Percentiles rank a stretch among this genome's conserved stretches.
Evolutionary conservation across 2,888 invertebrate species (phyloP).

Genomic region (Zhuqinia jingwanae): DNA sequence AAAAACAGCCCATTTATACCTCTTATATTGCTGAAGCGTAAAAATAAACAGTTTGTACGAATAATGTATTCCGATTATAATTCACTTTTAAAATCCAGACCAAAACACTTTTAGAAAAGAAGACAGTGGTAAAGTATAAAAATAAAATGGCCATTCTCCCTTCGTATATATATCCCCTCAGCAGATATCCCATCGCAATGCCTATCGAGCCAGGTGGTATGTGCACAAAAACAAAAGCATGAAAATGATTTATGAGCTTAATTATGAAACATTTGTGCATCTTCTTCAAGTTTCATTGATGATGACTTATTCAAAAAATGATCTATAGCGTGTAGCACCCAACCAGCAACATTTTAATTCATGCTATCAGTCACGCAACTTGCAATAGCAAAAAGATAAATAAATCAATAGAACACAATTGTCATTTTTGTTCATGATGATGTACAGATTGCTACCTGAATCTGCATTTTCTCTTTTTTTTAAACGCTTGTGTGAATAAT

Average conservation of each 20-base stretch:
- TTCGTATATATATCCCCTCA: neutral
- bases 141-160: neutral
- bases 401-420: slow-evolving; percentile 24
- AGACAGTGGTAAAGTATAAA: neutral
- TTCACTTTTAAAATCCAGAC: neutral
- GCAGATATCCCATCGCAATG: too few species aligned
- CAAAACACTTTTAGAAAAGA: neutral
- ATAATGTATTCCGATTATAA: neutral
- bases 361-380: slow-evolving; percentile 23
- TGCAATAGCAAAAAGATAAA: neutral
- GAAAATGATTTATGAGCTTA: slow-evolving; percentile 72
- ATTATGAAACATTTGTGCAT: slow-evolving; percentile 61
- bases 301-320: slow-evolving; percentile 32
- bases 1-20: neutral
- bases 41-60: slow-evolving; percentile 5
- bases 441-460: slow-evolving; percentile 30
- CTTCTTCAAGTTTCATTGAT: slow-evolving; percentile 42
- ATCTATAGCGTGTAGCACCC: slow-evolving; percentile 9
- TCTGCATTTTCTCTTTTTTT: slow-evolving; percentile 44
- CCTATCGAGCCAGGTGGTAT: neutral
- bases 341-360: neutral
- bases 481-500: neutral
- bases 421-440: slow-evolving; percentile 30
- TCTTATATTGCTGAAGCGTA: slow-evolving; percentile 3
- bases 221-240: slow-evolving; percentile 36